These are phyloP conservation scores for Fistularia tabacaria DNA, from an alignment of 2,797 vertebrate species.

Conservation along the genomic window DNA sequence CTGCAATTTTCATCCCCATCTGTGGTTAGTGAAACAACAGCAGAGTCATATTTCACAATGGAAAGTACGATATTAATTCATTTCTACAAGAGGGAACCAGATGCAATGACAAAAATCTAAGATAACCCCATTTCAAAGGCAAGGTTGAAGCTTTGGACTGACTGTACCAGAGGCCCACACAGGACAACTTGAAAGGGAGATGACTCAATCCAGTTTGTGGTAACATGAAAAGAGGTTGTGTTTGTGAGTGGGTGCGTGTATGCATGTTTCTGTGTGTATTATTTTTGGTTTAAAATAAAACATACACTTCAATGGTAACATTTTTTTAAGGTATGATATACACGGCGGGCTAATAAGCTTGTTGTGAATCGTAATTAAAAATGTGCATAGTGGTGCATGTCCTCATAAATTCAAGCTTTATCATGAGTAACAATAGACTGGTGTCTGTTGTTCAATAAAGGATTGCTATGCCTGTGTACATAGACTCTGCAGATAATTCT, in stretches of 20 bases:
- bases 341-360: slow-evolving; percentile 54
- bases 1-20: slow-evolving; percentile 14
- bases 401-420: slow-evolving; percentile 55
- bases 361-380: slow-evolving; percentile 66
- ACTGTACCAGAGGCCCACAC: slow-evolving; percentile 50
- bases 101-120: slow-evolving; percentile 44
- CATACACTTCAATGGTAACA: slow-evolving; percentile 27
- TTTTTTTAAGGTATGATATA: slow-evolving; percentile 46
- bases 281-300: slow-evolving; percentile 30
- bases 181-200: slow-evolving; percentile 58
- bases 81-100: slow-evolving; percentile 27
- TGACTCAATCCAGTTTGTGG: slow-evolving; percentile 54
- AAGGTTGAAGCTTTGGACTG: slow-evolving; percentile 36
- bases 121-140: slow-evolving; percentile 57
- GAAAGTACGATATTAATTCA: slow-evolving; percentile 38
- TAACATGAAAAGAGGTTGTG: slow-evolving; percentile 48
- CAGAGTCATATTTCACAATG: slow-evolving; percentile 28
- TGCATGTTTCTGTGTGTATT: slow-evolving; percentile 11
- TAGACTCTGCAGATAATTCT: slow-evolving; percentile 32
- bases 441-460: slow-evolving; percentile 48
- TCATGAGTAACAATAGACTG: slow-evolving; percentile 40
- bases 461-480: slow-evolving; percentile 26
- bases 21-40: slow-evolving; percentile 33
- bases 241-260: slow-evolving; percentile 13
- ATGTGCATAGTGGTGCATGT: slow-evolving; percentile 44